Evolutionary conservation across 2,888 invertebrate genomes (phyloP).

Genomic region (Oscheius onirici): DNA sequence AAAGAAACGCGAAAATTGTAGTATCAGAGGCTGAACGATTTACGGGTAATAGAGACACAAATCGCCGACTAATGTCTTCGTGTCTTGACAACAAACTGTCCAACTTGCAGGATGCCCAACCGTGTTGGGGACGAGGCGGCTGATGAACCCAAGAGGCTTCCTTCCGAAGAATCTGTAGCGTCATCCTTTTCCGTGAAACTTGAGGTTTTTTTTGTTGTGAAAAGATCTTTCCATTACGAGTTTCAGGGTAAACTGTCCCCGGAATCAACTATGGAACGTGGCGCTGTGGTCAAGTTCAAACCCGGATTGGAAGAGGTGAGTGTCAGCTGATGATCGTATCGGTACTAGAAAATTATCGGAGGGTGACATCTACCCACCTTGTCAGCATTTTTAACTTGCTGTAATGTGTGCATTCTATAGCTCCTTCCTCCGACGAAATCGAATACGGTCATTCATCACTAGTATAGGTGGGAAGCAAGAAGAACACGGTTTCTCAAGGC

Average conservation of each 20-base stretch:
- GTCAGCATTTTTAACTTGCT: too few species aligned
- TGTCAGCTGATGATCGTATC: slow-evolving; percentile 30
- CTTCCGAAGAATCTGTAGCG: not conserved
- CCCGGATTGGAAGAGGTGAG: slow-evolving; percentile 16
- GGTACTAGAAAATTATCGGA: slow-evolving; percentile 11
- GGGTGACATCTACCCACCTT: not conserved
- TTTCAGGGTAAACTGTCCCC: slow-evolving; percentile 8
- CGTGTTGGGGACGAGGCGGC: not conserved
- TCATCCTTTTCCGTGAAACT: too few species aligned
- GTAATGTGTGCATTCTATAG: too few species aligned
- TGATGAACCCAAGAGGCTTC: not conserved
- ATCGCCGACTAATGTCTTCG: slow-evolving; percentile 8
- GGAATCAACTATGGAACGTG: slow-evolving; percentile 1
- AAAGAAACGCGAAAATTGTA: too few species aligned
- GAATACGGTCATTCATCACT: too few species aligned
- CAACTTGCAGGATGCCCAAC: slow-evolving; percentile 12
- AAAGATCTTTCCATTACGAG: too few species aligned
- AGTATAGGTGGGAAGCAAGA: too few species aligned
- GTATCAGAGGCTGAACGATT: too few species aligned
- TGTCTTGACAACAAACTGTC: not conserved
- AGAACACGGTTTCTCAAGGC: too few species aligned
- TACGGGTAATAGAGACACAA: slow-evolving; percentile 4
- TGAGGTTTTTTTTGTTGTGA: too few species aligned
- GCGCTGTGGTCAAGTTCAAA: slow-evolving; percentile 13
- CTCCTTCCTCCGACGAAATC: too few species aligned